These are phyloP conservation scores for Horisme vitalbata DNA, from an alignment of 2,888 invertebrate genomes.

Conservation along the genomic window DNA sequence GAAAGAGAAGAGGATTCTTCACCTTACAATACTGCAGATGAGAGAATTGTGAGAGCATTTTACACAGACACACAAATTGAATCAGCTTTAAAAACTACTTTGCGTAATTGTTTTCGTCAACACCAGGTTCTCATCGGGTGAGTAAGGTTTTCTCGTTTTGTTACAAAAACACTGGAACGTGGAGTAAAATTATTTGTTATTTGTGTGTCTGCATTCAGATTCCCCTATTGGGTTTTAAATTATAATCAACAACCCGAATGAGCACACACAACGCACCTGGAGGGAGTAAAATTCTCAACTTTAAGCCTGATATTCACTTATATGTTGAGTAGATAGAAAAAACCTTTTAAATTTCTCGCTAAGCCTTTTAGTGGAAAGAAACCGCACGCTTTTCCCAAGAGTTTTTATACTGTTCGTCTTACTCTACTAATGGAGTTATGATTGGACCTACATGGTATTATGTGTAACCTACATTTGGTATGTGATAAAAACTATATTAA, in stretches of 20 bases:
- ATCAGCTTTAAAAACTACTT: conserved; percentile 51
- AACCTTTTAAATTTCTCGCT: conserved; percentile 20
- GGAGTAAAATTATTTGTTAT: conserved; percentile 34
- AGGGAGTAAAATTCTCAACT: conserved; percentile 5
- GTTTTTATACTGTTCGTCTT: conserved; percentile 11
- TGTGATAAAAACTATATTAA: too few relatives aligned
- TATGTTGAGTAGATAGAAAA: conserved; percentile 9
- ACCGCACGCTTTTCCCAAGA: conserved; percentile 20
- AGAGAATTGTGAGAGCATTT: conserved; percentile 49
- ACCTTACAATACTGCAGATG: conserved; percentile 38
- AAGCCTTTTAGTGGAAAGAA: conserved; percentile 30
- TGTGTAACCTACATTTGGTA: too few relatives aligned
- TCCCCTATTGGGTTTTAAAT: conserved; percentile 35
- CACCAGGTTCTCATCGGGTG: conserved; percentile 70
- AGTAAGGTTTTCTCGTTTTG: conserved; percentile 31
- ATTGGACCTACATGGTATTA: too few relatives aligned
- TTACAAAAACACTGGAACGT: conserved; percentile 21
- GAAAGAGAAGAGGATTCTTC: background rate
- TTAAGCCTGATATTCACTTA: conserved; percentile 5
- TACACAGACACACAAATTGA: conserved; percentile 57
- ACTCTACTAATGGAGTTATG: background rate
- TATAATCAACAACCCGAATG: conserved; percentile 37
- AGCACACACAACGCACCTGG: conserved; percentile 13
- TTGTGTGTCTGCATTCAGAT: conserved; percentile 30
- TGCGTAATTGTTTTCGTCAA: conserved; percentile 64